A percentile compares a stretch with the other conserved stretches of the same genome.
Evolutionary conservation across 2,797 vertebrate species (phyloP).

Genomic region (Acanthurus leucopareius): DNA sequence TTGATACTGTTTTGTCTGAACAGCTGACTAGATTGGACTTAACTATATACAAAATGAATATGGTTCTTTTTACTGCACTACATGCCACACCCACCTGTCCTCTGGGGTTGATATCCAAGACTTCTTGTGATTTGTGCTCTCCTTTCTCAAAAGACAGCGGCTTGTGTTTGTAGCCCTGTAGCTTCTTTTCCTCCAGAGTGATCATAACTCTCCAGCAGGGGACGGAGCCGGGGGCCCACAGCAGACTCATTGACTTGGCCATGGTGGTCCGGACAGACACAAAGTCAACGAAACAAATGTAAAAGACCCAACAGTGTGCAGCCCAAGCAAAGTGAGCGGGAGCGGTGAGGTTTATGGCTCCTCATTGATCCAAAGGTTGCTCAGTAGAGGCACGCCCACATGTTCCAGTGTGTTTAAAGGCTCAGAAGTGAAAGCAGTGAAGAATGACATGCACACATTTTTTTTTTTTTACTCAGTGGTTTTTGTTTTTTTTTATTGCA

Average conservation of each 20-base stretch:
- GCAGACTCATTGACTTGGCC: slow-evolving; percentile 73
- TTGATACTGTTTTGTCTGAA: too few species aligned
- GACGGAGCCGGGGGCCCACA: slow-evolving; percentile 78
- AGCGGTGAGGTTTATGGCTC: slow-evolving; percentile 8
- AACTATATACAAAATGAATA: not conserved
- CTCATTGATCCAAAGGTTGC: slow-evolving; percentile 43
- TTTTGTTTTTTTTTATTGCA: slow-evolving; percentile 71
- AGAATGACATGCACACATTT: slow-evolving; percentile 11
- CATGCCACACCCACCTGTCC: slow-evolving; percentile 65
- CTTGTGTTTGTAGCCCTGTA: slow-evolving; percentile 73
- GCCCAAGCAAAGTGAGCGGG: not conserved
- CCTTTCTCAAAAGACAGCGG: slow-evolving; percentile 71
- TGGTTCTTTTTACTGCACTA: not conserved
- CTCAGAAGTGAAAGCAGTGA: slow-evolving; percentile 6
- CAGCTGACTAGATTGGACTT: not conserved
- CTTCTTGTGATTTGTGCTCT: slow-evolving; percentile 75
- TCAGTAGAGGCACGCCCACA: not conserved
- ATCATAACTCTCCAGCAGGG: slow-evolving; percentile 82
- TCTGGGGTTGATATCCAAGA: slow-evolving; percentile 77
- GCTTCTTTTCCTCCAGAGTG: slow-evolving; percentile 79
- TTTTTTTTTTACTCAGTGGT: slow-evolving; percentile 7
- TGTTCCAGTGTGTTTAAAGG: not conserved
- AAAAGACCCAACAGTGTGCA: not conserved
- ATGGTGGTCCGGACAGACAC: slow-evolving; percentile 54
- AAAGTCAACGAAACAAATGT: not conserved